phyloP scores from a whole-genome alignment of 2,113 vertebrate species.

The Seriola quinqueradiata region DNA sequence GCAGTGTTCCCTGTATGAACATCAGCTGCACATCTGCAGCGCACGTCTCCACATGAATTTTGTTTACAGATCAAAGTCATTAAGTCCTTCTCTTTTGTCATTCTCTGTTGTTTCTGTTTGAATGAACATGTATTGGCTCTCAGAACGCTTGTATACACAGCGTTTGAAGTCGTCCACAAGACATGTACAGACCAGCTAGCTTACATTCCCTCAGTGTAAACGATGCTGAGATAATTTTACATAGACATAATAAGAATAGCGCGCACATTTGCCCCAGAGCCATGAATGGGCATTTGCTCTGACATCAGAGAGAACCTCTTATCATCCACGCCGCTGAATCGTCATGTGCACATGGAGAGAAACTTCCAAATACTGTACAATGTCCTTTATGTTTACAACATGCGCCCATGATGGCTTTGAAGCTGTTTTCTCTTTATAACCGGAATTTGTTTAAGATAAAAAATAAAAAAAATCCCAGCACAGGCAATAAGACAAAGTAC shows the following conservation, averaged over 20 bases:
- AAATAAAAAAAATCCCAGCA: not conserved
- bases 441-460: slow-evolving; percentile 58
- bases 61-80: slow-evolving; percentile 77
- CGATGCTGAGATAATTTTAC: slow-evolving; percentile 83
- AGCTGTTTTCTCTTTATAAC: slow-evolving; percentile 63
- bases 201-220: slow-evolving; percentile 83
- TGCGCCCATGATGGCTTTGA: slow-evolving; percentile 52
- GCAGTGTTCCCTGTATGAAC: slow-evolving; percentile 30
- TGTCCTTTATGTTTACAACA: slow-evolving; percentile 69
- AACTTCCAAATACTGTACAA: slow-evolving; percentile 59
- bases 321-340: slow-evolving; percentile 63
- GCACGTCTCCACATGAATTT: slow-evolving; percentile 66
- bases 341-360: slow-evolving; percentile 53
- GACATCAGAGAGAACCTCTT: slow-evolving; percentile 73
- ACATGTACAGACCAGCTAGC: slow-evolving; percentile 80
- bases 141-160: slow-evolving; percentile 71
- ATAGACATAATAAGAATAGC: slow-evolving; percentile 85
- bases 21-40: slow-evolving; percentile 66
- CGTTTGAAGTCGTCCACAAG: slow-evolving; percentile 78
- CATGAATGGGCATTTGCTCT: slow-evolving; percentile 72
- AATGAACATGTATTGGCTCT: slow-evolving; percentile 71
- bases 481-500: not conserved
- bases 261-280: slow-evolving; percentile 65
- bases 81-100: slow-evolving; percentile 74
- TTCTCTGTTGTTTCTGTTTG: slow-evolving; percentile 75